Evolutionary conservation across 1,140 invertebrate genomes (phyloP).

Genomic region (Amyelois transitella): DNA sequence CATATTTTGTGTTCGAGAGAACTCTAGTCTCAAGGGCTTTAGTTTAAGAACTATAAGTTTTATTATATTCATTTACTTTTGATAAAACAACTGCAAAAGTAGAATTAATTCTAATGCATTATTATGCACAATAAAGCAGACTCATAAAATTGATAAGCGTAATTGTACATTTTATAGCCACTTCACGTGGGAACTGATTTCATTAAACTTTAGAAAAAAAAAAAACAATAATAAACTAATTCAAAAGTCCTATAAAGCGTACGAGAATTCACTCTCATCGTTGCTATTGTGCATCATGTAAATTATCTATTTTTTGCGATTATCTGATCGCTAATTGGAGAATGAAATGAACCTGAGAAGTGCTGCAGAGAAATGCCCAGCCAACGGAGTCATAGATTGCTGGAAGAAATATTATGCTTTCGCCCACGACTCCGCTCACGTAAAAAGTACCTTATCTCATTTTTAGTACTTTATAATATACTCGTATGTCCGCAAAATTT

Average conservation of each 20-base stretch:
- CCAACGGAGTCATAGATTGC: neutral
- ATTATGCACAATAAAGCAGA: neutral
- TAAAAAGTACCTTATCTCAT: too few species aligned
- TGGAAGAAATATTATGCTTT: neutral
- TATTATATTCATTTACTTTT: too few species aligned
- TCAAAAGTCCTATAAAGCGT: slow-evolving; percentile 2
- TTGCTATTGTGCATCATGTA: neutral
- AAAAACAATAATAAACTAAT: neutral
- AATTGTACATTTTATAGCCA: neutral
- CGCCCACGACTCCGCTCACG: too few species aligned
- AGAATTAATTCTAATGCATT: too few species aligned
- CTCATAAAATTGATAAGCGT: too few species aligned
- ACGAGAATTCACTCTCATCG: slow-evolving; percentile 4
- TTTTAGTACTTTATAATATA: too few species aligned
- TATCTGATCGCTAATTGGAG: slow-evolving; percentile 1
- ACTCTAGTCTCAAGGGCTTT: too few species aligned
- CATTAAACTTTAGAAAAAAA: neutral
- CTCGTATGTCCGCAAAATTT: too few species aligned
- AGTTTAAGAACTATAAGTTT: too few species aligned
- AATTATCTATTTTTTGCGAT: slow-evolving; percentile 2
- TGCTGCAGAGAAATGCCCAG: slow-evolving; percentile 1
- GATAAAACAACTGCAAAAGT: too few species aligned
- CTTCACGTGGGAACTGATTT: neutral
- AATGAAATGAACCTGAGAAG: slow-evolving; percentile 3
- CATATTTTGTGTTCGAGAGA: too few species aligned